phyloP scores from a whole-genome alignment of 2,888 invertebrate genomes.

The Parnassius glacialis region DNA sequence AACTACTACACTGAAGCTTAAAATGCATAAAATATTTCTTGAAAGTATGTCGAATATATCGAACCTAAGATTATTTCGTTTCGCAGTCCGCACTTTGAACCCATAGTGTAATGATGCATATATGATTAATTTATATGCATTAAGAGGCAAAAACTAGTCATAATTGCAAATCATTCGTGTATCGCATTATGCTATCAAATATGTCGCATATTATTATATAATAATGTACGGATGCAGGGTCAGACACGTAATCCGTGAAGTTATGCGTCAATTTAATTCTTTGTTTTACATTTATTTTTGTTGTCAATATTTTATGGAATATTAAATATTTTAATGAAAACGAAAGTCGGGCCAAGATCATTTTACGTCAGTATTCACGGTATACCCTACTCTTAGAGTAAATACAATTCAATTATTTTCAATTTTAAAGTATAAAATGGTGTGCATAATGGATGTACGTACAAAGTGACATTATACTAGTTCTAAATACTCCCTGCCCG shows the following conservation, averaged over 20 bases:
- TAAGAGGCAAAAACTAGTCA: neutral
- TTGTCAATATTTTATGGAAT: neutral
- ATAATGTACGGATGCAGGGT: neutral
- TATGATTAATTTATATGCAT: neutral
- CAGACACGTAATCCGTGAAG: neutral
- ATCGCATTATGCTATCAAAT: constrained; percentile 4
- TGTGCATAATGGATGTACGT: no score
- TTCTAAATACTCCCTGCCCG: no score
- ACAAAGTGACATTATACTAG: no score
- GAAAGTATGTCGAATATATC: neutral
- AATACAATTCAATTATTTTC: no score
- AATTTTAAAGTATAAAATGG: no score
- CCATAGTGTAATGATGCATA: no score
- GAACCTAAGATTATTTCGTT: no score
- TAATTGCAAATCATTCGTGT: neutral
- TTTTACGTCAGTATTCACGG: no score
- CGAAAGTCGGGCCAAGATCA: no score
- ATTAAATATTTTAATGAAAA: no score
- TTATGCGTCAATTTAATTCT: neutral
- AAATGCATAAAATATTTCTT: neutral
- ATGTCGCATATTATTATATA: neutral
- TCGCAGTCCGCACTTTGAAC: no score
- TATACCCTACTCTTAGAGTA: no score
- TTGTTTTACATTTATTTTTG: neutral
- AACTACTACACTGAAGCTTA: neutral